Percentiles rank a stretch among this genome's conserved stretches.
Evolutionary conservation across 1,140 invertebrate genomes (phyloP).

Genomic region (Drosophila kurseongensis): DNA sequence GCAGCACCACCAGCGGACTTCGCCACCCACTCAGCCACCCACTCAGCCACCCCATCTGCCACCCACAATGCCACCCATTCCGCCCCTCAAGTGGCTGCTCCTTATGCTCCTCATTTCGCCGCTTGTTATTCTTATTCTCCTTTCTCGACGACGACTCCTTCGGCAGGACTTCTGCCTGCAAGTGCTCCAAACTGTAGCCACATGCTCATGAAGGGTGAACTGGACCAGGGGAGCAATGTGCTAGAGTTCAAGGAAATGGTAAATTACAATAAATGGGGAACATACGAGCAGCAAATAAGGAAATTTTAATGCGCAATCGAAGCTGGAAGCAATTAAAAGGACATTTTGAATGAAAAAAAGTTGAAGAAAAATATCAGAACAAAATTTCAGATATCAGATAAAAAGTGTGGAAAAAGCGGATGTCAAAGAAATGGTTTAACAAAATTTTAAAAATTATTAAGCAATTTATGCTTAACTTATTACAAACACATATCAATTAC

Average conservation of each 20-base stretch:
- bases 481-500: neutral
- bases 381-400: neutral
- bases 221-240: conserved; percentile 6
- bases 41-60: too few species aligned
- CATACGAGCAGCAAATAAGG: neutral
- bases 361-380: neutral
- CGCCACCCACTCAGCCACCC: conserved; percentile 2
- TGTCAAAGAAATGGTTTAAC: neutral
- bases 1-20: conserved; percentile 29
- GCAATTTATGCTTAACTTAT: accelerated
- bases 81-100: conserved; percentile 36
- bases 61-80: too few species aligned
- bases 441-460: neutral
- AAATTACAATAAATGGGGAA: conserved; percentile 53
- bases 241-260: conserved; percentile 31
- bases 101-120: conserved; percentile 29
- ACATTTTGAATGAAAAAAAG: neutral
- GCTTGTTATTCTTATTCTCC: conserved; percentile 27
- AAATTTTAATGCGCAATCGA: conserved; percentile 25
- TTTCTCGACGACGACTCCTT: conserved; percentile 15
- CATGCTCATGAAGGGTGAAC: conserved; percentile 15
- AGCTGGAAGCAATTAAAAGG: conserved; percentile 25
- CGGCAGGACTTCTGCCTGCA: neutral
- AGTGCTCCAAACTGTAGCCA: conserved; percentile 37
- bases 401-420: neutral